Base-by-base conservation (phyloP, 2,888 invertebrate genomes). In the Apoda limacodes region DNA sequence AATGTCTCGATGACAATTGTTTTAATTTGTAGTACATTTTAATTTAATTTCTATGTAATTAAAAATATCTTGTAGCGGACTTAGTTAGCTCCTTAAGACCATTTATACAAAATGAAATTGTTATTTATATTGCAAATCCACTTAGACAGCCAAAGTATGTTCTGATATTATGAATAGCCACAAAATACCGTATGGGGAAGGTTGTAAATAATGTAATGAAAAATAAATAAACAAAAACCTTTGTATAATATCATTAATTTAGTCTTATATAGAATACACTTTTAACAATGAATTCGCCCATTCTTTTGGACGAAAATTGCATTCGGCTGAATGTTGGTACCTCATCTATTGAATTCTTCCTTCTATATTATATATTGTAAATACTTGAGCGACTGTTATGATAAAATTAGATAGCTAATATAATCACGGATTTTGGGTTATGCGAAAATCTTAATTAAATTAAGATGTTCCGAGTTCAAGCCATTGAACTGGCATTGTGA, bases 401-500 rank as follows among this genome's bases (percentile, higher is more conserved):
- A 50, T 42, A 17, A 17, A 6, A 17, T 35, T 56, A 54, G 52
- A 46, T 67, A 71, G 58, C 55, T 59, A 55, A 50, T 60, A 68
- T 67, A 59, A 61, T 47, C 54, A 54, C 57, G 60, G 55, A 53
- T 58, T 62, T n/a, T 68, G 71, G 66, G 68, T 74, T 72, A 70
- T 58, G 62, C 70, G n/a, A n/a, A n/a, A 61, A 60, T 75, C 76
- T 75, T 75, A 67, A 75, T 75, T 55, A 72, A 76, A 75, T 75
- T 75, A 67, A 76, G 74, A 75, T 75, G 62, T 75, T 71, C 69
- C 74, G 72, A 71, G 76, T 78, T 78, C 76, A 76, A 75, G 75
- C 74, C 75, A 69, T 50, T 62, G 53, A 68, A 61, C 58, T 69
- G 76, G 76, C 75, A 66, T 69, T 71, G 70, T n/a, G n/a, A n/a